Percentiles rank a stretch among this genome's conserved stretches.
Conservation (phyloP, 2,113 vertebrate genomes). For the Corynorhinus townsendii region DNA sequence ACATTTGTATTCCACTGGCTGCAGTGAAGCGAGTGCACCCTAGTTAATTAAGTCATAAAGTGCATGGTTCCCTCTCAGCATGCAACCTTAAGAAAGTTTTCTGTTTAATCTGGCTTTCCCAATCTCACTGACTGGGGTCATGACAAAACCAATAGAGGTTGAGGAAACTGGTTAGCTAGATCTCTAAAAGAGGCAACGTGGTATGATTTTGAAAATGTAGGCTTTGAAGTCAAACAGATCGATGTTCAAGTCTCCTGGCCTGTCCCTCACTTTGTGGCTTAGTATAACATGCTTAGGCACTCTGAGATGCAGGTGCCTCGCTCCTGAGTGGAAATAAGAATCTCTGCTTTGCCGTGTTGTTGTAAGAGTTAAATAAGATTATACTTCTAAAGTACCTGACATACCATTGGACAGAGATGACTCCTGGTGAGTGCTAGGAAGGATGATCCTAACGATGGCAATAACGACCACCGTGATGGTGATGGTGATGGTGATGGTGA, state of each 20-base stretch:
- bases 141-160: not conserved
- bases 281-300: not conserved
- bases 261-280: not conserved
- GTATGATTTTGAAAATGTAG: not conserved
- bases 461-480: rapidly evolving
- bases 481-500: not conserved
- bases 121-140: not conserved
- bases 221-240: not conserved
- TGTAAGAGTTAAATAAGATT: not conserved
- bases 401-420: not conserved
- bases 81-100: not conserved
- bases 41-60: slow-evolving; percentile 14
- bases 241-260: not conserved
- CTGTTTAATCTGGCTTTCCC: not conserved
- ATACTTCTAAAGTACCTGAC: not conserved
- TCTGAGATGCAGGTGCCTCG: not conserved
- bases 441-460: not conserved
- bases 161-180: not conserved
- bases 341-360: not conserved
- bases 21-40: not conserved
- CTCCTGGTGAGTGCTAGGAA: not conserved
- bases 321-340: not conserved
- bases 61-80: not conserved
- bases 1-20: not conserved
- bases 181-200: not conserved